Base-by-base conservation (phyloP, 2,888 invertebrate species). In the Hetaerina titia region DNA sequence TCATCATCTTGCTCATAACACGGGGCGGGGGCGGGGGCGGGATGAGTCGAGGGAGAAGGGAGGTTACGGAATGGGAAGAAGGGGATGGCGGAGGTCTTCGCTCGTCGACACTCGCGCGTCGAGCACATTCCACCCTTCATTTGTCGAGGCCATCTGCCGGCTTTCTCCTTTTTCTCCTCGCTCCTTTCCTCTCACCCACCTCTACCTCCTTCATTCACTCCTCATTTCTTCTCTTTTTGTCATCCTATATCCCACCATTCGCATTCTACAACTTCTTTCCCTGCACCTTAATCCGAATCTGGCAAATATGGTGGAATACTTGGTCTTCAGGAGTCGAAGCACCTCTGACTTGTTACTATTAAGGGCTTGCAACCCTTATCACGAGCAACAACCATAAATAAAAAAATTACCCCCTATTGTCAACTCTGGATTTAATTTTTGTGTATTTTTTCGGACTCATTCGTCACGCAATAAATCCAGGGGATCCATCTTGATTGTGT, bases 1-100 rank as follows among this genome's bases (percentile, higher is more conserved):
- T 81, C 81, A 81, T 81, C 81, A 81, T 81, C 81, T 22, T 25
- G 31, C 81, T 81, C 81, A 81, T 81, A 81, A 81, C 81, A 31
- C 7, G 81, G 25, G 15, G 31, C 25, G 69, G 4, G 63, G n/a
- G n/a, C 11, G 5, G 69, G 9, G n/a, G 69, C 45, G 45, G 45
- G 45, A 45, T 45, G 45, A 45, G 45, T 4, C 45, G 19, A 7
- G n/a, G n/a, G n/a, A n/a, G 69, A 69, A n/a, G 69, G 69, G 69
- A 11, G 8, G 19, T 69, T n/a, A n/a, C 15, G 15, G n/a, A 6
- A 69, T 6, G n/a, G 69, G n/a, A n/a, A 31, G 81, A 31, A n/a
- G 13, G 69, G 22, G 69, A 22, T n/a, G 69, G 2, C 25, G 81
- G 31, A 81, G 81, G 81, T 9, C 5, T 11, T n/a, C 25, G 22